Conservation (phyloP, 2,113 vertebrate species). For the Tyto alba region DNA sequence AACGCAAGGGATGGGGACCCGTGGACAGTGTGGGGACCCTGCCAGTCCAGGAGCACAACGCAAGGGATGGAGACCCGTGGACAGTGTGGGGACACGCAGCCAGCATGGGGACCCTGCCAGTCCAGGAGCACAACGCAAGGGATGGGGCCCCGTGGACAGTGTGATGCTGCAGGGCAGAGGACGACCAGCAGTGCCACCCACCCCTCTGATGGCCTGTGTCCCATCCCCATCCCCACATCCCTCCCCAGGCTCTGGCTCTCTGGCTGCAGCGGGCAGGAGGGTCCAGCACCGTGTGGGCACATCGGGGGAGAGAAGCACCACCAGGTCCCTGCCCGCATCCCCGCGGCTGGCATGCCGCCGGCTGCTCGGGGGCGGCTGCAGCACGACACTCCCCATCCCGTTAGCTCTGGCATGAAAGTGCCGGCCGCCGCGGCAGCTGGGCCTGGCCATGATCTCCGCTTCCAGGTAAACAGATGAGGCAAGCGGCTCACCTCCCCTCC, state of each 20-base stretch:
- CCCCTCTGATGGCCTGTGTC: not conserved
- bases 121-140: too few relatives aligned
- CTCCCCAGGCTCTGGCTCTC: not conserved
- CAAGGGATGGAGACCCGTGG: not conserved
- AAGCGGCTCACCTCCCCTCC: not conserved
- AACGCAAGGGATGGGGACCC: too few relatives aligned
- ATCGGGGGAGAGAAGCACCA: not conserved
- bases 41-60: not conserved
- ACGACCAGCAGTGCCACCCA: not conserved
- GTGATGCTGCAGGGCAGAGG: not conserved
- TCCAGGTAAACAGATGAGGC: slow-evolving; percentile 58
- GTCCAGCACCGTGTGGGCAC: not conserved
- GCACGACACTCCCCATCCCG: not conserved
- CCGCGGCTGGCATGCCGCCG: rapidly evolving
- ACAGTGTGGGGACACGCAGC: not conserved
- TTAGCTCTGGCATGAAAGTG: not conserved
- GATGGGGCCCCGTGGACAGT: too few relatives aligned
- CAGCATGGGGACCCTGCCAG: too few relatives aligned
- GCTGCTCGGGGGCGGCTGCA: not conserved
- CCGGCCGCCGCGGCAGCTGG: not conserved
- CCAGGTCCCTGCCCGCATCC: not conserved
- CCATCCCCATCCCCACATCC: not conserved
- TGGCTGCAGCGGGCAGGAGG: rapidly evolving
- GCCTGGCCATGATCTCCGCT: not conserved
- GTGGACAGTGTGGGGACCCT: not conserved